A percentile compares a stretch with the other conserved stretches of the same genome.
These are phyloP conservation scores for Xerus inauris DNA, from an alignment of 2,113 vertebrate genomes.

Conservation along the genomic window DNA sequence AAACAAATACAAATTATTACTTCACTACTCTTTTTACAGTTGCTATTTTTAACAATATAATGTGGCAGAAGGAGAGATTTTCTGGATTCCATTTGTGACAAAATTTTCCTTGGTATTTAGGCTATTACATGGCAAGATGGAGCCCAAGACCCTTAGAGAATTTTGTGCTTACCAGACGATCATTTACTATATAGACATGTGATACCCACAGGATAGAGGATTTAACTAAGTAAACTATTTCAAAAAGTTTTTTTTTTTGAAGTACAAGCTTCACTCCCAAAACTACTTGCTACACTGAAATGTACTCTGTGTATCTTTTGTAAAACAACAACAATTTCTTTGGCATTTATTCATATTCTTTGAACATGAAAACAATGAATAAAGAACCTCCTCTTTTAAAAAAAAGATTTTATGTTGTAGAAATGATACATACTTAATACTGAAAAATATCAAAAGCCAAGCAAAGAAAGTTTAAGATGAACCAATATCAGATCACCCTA, in stretches of 20 bases:
- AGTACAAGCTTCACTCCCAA: background rate
- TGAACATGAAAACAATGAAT: background rate
- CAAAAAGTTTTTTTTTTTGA: background rate
- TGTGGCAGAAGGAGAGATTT: background rate
- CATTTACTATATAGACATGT: background rate
- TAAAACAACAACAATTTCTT: background rate
- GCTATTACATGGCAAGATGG: background rate
- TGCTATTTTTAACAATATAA: constrained; percentile 10
- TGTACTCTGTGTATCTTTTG: background rate
- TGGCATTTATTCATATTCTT: background rate
- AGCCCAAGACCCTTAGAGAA: background rate
- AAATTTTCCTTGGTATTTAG: background rate
- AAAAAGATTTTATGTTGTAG: background rate
- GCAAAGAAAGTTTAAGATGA: background rate
- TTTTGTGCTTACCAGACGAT: background rate
- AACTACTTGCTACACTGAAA: background rate
- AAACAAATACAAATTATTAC: background rate
- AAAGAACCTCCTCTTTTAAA: background rate
- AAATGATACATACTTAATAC: background rate
- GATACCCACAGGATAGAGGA: background rate
- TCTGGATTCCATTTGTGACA: background rate
- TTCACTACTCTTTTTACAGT: background rate
- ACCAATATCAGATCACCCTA: background rate
- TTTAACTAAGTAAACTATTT: background rate
- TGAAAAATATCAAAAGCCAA: background rate